Percentiles rank a stretch among this genome's conserved stretches.
Conservation (phyloP, 2,888 invertebrate genomes). For the Geotrupes spiniger region DNA sequence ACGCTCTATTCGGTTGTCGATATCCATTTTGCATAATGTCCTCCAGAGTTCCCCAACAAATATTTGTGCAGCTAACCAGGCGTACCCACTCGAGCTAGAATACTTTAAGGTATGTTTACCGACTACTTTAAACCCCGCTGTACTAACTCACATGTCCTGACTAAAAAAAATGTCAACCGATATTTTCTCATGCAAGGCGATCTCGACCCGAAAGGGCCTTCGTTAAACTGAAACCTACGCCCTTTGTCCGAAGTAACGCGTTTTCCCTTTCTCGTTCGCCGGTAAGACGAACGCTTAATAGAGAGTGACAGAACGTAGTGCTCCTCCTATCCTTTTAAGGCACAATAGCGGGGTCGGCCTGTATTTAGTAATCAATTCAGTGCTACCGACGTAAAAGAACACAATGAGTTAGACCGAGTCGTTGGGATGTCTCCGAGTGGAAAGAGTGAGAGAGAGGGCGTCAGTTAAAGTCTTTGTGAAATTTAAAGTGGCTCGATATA, state of each 20-base stretch:
- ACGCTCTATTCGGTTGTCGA: constrained; percentile 25
- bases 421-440: neutral
- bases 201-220: constrained; percentile 32
- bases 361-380: constrained; percentile 39
- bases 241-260: constrained; percentile 28
- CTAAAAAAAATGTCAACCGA: constrained; percentile 35
- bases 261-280: constrained; percentile 20
- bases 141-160: constrained; percentile 22
- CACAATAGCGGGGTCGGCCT: constrained; percentile 38
- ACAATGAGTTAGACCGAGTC: constrained; percentile 25
- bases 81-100: constrained; percentile 27
- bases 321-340: constrained; percentile 40
- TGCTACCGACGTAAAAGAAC: constrained; percentile 33
- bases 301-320: constrained; percentile 26
- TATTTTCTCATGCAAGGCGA: constrained; percentile 32
- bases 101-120: constrained; percentile 35
- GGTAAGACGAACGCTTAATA: constrained; percentile 7
- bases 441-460: constrained; percentile 27
- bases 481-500: constrained; percentile 34
- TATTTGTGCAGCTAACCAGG: constrained; percentile 20
- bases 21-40: constrained; percentile 36
- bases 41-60: constrained; percentile 1
- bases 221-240: constrained; percentile 33
- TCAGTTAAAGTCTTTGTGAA: constrained; percentile 33
- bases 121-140: constrained; percentile 32